Evolutionary conservation across 2,888 invertebrate genomes (phyloP), one percentile per base, ranked within the genome.

Genomic region (Synanthedon formicaeformis): DNA sequence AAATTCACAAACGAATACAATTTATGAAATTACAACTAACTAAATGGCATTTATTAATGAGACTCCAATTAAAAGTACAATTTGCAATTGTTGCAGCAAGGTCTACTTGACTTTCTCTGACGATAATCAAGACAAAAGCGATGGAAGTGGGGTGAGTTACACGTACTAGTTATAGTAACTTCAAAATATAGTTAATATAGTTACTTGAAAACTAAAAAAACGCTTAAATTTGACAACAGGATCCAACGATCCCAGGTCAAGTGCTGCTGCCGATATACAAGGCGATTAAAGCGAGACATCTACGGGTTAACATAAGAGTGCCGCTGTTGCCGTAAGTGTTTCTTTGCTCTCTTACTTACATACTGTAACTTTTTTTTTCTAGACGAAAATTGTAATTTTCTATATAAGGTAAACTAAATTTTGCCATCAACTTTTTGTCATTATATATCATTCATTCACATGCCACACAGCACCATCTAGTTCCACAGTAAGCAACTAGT

Each of bases 201-300:
- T 23, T 4, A 23, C 23, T 23, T 23, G 27, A 2, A 8, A 8
- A 34, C 27, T 34, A 34, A 8, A 34, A 34, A 34, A 18, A 34
- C 10, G 34, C 34, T 34, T 10, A 0, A 34, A 34, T 10, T 34
- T 34, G 2, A 10, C 34, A 53, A n/a, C 59, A 78, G 81, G 82
- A 76, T 61, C 87, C 81, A 10, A 80, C 78, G 0, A 83, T 86
- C 4, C 78, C 90, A 0, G 93, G 93, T 0, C 90, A 89, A 73
- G 90, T 93, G 40, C 78, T 89, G 11, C 76, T 90, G 16, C 90
- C 92, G n/a, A 91, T 96, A 0, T 95, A 93, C 73, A 91, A 92
- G 63, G 92, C 94, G 0, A 66, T 96, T 0, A 92, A 93, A 73
- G 89, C 92, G 70, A 82, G 93, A 34, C 89, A 91, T 50, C 69